These are phyloP conservation scores for Pachypanchax playfairii DNA, from an alignment of 2,113 vertebrate species.

Conservation along the genomic window DNA sequence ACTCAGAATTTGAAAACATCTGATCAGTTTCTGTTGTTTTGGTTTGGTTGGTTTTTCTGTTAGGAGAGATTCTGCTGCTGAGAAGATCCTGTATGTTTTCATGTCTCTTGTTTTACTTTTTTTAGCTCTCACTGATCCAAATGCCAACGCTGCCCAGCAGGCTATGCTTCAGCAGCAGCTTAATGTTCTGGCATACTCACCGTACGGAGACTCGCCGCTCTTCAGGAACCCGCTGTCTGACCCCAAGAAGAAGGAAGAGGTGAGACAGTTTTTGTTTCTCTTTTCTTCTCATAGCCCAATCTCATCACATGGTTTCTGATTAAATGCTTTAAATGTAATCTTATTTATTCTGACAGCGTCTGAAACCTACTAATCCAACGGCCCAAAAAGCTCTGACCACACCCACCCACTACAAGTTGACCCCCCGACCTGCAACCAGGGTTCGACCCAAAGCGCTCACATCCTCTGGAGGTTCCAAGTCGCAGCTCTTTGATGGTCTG, in stretches of 20 bases:
- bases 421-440: slow-evolving; percentile 88
- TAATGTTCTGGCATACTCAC: slow-evolving; percentile 88
- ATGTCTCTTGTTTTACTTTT: too few species aligned
- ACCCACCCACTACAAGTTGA: slow-evolving; percentile 94
- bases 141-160: slow-evolving; percentile 87
- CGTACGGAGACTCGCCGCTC: slow-evolving; percentile 93
- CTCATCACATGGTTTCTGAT: too few species aligned
- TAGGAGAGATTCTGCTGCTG: too few species aligned
- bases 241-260: slow-evolving; percentile 97
- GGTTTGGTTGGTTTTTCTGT: background rate
- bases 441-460: slow-evolving; percentile 92
- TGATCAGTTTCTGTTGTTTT: background rate
- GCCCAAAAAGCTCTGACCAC: slow-evolving; percentile 95
- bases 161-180: slow-evolving; percentile 92
- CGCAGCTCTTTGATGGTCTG: slow-evolving; percentile 93
- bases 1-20: too few species aligned
- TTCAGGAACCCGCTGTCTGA: slow-evolving; percentile 95
- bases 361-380: slow-evolving; percentile 95
- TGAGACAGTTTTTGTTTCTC: too few species aligned
- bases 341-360: slow-evolving; percentile 77
- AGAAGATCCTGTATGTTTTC: too few species aligned
- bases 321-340: too few species aligned
- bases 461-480: slow-evolving; percentile 86
- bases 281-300: too few species aligned
- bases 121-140: slow-evolving; percentile 88